Percentiles rank a stretch among this genome's conserved stretches.
phyloP scores from a whole-genome alignment of 92 coral and sea anemone genomes.

The Metridium senile region DNA sequence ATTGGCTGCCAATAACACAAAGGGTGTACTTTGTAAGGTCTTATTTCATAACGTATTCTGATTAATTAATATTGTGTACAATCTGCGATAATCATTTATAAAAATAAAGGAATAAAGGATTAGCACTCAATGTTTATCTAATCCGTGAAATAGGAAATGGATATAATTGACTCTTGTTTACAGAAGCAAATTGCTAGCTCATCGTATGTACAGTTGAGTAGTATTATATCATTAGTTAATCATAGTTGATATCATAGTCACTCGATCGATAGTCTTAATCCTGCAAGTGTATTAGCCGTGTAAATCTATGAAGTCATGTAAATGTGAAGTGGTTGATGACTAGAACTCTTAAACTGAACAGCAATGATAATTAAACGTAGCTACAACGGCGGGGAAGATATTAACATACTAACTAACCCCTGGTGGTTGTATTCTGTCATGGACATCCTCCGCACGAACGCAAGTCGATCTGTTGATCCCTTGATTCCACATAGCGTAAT shows the following conservation, averaged over 20 bases:
- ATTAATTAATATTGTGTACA: no score
- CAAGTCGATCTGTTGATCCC: constrained; percentile 25
- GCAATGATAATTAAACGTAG: constrained; percentile 14
- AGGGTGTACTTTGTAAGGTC: no score
- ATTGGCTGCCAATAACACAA: no score
- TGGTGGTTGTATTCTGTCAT: constrained; percentile 20
- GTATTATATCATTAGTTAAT: constrained; percentile 12
- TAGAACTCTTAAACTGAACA: constrained; percentile 49
- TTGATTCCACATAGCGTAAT: constrained; percentile 20
- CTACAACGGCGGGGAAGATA: constrained; percentile 3
- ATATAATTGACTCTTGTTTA: constrained; percentile 44
- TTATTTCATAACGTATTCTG: no score
- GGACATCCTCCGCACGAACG: constrained; percentile 29
- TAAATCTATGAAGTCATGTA: constrained; percentile 29
- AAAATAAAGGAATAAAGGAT: constrained; percentile 27
- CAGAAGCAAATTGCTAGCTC: constrained; percentile 23
- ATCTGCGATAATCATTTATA: constrained; percentile 22
- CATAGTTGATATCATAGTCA: neutral
- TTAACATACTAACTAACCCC: constrained; percentile 27
- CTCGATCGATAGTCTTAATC: constrained; percentile 33
- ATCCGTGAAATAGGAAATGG: constrained; percentile 36
- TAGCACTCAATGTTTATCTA: constrained; percentile 41
- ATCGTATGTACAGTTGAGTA: constrained; percentile 9
- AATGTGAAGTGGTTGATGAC: constrained; percentile 71
- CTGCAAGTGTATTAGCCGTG: constrained; percentile 26